Evolutionary conservation across 2,113 vertebrate species (phyloP).

Genomic region (Machaerirhynchus nigripectus): DNA sequence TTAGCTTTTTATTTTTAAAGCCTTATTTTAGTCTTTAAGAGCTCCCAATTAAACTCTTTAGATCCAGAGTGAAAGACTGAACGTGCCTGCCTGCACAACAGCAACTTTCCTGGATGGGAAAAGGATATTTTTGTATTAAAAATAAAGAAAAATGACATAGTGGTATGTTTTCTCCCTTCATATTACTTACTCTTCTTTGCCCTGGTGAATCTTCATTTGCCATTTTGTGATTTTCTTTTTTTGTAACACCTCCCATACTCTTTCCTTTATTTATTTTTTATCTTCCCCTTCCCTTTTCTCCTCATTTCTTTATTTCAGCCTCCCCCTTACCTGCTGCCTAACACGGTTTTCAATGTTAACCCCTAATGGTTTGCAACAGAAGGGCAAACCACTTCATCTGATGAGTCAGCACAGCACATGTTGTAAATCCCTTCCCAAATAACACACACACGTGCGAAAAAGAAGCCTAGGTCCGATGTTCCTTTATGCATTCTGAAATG

Average conservation of each 20-base stretch:
- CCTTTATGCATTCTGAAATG: conserved; percentile 11
- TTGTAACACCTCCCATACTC: neutral
- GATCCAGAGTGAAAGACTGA: conserved; percentile 23
- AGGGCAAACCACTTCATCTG: neutral
- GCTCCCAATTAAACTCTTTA: conserved; percentile 37
- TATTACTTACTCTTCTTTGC: neutral
- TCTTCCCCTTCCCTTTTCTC: neutral
- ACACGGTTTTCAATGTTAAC: neutral
- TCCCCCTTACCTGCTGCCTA: neutral
- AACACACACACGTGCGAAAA: neutral
- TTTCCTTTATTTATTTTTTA: neutral
- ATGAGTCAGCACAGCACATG: neutral
- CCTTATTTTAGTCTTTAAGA: conserved; percentile 54
- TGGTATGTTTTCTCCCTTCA: neutral
- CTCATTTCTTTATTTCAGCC: neutral
- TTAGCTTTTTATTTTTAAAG: conserved; percentile 55
- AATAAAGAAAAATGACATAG: neutral
- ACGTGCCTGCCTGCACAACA: conserved; percentile 39
- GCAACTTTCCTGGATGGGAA: conserved; percentile 1
- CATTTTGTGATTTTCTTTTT: neutral
- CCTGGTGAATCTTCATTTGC: neutral
- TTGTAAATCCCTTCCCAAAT: neutral
- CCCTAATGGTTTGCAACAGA: neutral
- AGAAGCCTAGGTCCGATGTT: neutral
- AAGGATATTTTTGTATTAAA: neutral